Evolutionary conservation across 2,888 invertebrate species (phyloP).

Genomic region (Aporophyla lueneburgensis): DNA sequence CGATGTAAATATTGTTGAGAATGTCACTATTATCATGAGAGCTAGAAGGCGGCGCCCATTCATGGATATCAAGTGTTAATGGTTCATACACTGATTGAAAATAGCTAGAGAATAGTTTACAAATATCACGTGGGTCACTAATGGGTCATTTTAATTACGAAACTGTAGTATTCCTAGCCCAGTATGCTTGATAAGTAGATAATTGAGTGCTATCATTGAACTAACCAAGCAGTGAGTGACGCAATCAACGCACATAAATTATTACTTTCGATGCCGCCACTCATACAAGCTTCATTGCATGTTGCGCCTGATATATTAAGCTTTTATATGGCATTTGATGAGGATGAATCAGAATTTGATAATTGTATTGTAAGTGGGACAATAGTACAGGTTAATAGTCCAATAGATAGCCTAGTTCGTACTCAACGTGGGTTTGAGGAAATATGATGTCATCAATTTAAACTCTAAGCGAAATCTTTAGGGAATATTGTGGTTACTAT

Average conservation of each 20-base stretch:
- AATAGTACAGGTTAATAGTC: slow-evolving; percentile 17
- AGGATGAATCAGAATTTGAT: slow-evolving; percentile 40
- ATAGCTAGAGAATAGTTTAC: too few species aligned
- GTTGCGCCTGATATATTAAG: slow-evolving; percentile 29
- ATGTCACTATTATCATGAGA: too few species aligned
- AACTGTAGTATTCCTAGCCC: slow-evolving; percentile 16
- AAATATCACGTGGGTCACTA: too few species aligned
- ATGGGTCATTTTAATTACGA: slow-evolving; percentile 32
- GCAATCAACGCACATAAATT: slow-evolving; percentile 24
- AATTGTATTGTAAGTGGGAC: slow-evolving; percentile 31
- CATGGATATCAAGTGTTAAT: too few species aligned
- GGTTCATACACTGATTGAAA: too few species aligned
- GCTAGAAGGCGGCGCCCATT: too few species aligned
- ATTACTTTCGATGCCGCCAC: slow-evolving; percentile 15
- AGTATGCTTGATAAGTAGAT: slow-evolving; percentile 39
- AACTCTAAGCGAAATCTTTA: background rate
- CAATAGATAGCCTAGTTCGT: slow-evolving; percentile 33
- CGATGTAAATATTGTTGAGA: too few species aligned
- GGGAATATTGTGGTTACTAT: background rate
- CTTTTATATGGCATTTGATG: slow-evolving; percentile 18
- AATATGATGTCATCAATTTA: slow-evolving; percentile 27
- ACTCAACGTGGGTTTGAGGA: background rate
- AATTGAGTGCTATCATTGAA: slow-evolving; percentile 39
- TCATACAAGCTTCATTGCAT: slow-evolving; percentile 11
- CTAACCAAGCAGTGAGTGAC: slow-evolving; percentile 17